Evolutionary conservation across 1,140 invertebrate genomes (phyloP), one percentile per base, ranked within the genome.

Genomic region (Drosophila trapezifrons): DNA sequence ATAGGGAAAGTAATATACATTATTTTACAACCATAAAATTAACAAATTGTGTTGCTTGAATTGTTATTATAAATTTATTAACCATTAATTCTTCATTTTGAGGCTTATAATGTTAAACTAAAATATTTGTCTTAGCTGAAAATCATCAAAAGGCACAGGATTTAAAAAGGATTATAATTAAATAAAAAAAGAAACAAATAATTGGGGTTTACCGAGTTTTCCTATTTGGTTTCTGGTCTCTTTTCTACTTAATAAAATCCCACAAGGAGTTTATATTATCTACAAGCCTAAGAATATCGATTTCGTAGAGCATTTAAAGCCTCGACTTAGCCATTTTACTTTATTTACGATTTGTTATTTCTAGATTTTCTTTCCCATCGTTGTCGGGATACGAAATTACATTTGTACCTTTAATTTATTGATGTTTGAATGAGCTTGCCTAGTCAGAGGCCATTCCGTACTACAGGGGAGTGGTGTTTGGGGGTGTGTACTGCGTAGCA

Each of bases 391-490:
- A 89, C 84, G 67, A 87, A 87, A 86, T 82, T 87, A 86, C 83
- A 89, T 89, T 87, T 87, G 80, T 89, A 80, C 63, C 84, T 87
- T 83, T 89, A 87, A 87, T 87, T 87, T 87, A 87, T 87, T 89
- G 84, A 87, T 80, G 80, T 89, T 80, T 74, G 75, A 86, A 78
- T 78, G 75, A 78, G 76, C 66, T 89, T 60, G 51, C 59, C 73
- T 71, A 71, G 67, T 40, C 67, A 71, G 32, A 56, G 43, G 67
- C 20, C 42, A 71, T 57, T 46, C 49, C 42, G 10, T 5, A 10
- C 25, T 20, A 17, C 10, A 2, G 22, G 47, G 40, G 35, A 37
- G 27, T 18, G 51, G 32, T 46, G 38, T 73, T 55, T 13, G 49
- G 60, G 81, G 82, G 81, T 69, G 77, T 78, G 75, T 52, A 60